Percentiles rank a stretch among this genome's conserved stretches.
Conservation (phyloP, 2,113 vertebrate genomes). For the Odocoileus hemionus region DNA sequence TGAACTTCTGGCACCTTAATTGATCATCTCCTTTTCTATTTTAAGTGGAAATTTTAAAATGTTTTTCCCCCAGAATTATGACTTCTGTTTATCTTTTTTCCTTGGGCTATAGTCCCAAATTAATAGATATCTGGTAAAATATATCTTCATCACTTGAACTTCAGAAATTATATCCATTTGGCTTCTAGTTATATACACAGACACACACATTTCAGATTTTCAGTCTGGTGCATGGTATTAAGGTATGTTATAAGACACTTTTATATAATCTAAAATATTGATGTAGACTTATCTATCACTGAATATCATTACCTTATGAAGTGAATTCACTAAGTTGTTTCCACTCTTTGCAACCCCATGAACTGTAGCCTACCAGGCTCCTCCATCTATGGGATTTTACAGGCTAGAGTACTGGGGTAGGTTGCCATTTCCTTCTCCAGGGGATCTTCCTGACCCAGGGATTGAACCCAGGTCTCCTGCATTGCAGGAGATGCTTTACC, state of each 20-base stretch:
- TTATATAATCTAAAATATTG: not conserved
- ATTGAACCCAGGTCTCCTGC: not conserved
- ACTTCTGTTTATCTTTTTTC: not conserved
- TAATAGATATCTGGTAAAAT: not conserved
- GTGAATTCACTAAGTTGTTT: not conserved
- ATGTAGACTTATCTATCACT: not conserved
- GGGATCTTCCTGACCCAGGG: not conserved
- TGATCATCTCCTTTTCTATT: slow-evolving; percentile 43
- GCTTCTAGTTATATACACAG: not conserved
- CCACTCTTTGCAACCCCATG: not conserved
- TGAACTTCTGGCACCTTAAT: slow-evolving; percentile 41
- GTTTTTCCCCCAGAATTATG: not conserved
- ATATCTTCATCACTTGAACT: not conserved
- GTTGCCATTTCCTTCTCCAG: not conserved
- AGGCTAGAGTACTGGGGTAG: not conserved
- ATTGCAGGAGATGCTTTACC: not conserved
- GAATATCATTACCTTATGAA: not conserved
- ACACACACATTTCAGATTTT: not conserved
- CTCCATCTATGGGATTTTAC: not conserved
- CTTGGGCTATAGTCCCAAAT: not conserved
- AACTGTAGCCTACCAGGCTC: not conserved
- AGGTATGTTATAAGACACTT: not conserved
- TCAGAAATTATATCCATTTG: not conserved
- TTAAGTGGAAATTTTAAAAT: slow-evolving; percentile 2
- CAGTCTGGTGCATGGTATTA: not conserved